A percentile compares a stretch with the other conserved stretches of the same genome.
Conservation (phyloP, 2,113 vertebrate species). For the Centropristis striata region DNA sequence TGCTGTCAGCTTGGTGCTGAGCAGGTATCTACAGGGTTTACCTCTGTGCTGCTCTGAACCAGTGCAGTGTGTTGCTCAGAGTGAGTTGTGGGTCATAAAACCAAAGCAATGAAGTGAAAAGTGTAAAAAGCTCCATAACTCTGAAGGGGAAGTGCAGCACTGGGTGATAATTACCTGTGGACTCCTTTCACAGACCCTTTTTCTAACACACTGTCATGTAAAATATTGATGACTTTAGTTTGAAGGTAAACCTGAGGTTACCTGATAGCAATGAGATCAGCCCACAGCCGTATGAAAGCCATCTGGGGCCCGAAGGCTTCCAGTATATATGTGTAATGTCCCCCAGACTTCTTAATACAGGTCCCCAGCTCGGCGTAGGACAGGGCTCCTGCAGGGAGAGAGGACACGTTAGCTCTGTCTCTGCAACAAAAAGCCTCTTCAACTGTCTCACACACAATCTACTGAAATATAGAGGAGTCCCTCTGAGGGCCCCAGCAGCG, state of each 20-base stretch:
- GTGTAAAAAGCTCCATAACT: no score
- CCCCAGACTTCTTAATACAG: constrained; percentile 96
- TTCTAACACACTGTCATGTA: not conserved
- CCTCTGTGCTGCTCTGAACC: no score
- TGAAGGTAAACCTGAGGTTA: constrained; percentile 69
- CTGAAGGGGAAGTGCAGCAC: no score
- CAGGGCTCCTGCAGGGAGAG: constrained; percentile 88
- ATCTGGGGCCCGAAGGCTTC: constrained; percentile 95
- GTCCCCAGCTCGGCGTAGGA: constrained; percentile 97
- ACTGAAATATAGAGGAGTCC: no score
- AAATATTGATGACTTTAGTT: not conserved
- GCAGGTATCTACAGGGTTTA: no score
- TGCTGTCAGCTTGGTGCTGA: no score
- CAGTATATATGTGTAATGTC: constrained; percentile 96
- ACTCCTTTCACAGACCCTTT: no score
- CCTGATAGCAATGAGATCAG: constrained; percentile 94
- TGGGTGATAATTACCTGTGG: no score
- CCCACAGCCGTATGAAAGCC: constrained; percentile 95
- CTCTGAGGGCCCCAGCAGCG: not conserved
- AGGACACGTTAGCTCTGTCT: constrained; percentile 19
- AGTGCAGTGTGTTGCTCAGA: no score
- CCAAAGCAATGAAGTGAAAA: no score
- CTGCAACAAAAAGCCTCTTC: constrained; percentile 19
- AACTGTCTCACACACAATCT: constrained; percentile 6
- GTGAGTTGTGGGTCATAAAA: no score